Percentiles rank a stretch among this genome's conserved stretches.
These are phyloP conservation scores for Drosophila nigrodunni DNA, from an alignment of 1,140 invertebrate genomes.

Conservation along the genomic window DNA sequence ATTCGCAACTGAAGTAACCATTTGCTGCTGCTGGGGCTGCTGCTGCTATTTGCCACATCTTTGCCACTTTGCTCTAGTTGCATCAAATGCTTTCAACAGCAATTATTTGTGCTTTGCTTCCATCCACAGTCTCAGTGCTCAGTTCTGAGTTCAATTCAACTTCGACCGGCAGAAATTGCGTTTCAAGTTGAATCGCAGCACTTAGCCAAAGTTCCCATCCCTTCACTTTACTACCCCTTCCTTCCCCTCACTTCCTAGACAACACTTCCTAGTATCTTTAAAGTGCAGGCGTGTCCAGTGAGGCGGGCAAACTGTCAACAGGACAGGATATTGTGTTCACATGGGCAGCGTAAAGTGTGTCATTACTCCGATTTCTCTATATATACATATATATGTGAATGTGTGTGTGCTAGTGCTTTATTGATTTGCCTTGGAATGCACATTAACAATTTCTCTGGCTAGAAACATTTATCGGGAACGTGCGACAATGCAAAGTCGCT, in stretches of 20 bases:
- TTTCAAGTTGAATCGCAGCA: slow-evolving; percentile 67
- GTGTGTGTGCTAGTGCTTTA: not conserved
- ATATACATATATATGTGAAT: not conserved
- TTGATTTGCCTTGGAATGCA: slow-evolving; percentile 55
- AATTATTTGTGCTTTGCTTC: slow-evolving; percentile 74
- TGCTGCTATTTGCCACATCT: slow-evolving; percentile 26
- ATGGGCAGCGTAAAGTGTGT: slow-evolving; percentile 69
- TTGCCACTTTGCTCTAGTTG: slow-evolving; percentile 20
- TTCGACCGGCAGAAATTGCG: slow-evolving; percentile 54
- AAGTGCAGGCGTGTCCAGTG: slow-evolving; percentile 54
- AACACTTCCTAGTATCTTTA: slow-evolving; percentile 52
- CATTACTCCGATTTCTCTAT: slow-evolving; percentile 52
- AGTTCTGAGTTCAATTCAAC: slow-evolving; percentile 5
- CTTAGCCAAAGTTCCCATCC: slow-evolving; percentile 38
- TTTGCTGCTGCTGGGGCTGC: slow-evolving; percentile 38
- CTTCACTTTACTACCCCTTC: not conserved
- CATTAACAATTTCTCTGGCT: slow-evolving; percentile 35
- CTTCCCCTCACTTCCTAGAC: not conserved
- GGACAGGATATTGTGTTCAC: slow-evolving; percentile 76
- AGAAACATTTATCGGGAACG: slow-evolving; percentile 27
- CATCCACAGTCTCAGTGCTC: slow-evolving; percentile 10
- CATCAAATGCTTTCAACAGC: slow-evolving; percentile 80
- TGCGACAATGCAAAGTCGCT: slow-evolving; percentile 30
- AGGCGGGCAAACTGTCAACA: slow-evolving; percentile 47
- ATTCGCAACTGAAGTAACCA: slow-evolving; percentile 41